Evolutionary conservation across 2,113 vertebrate species (phyloP).

Genomic region (Dipodomys merriami): DNA sequence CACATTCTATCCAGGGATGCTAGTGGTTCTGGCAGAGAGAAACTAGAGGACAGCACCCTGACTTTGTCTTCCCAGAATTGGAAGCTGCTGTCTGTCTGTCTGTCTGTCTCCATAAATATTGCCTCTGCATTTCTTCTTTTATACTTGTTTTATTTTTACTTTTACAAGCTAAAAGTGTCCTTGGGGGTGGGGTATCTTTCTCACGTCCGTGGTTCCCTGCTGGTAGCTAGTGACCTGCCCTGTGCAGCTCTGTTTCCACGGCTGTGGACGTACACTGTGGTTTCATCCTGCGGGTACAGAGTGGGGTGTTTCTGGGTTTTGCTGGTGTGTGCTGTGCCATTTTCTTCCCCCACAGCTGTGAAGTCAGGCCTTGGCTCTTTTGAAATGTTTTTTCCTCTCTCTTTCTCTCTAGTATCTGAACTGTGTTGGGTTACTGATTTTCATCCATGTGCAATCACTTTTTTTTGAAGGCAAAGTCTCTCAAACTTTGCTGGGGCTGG

Average conservation of each 20-base stretch:
- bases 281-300: neutral
- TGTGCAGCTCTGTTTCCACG: neutral
- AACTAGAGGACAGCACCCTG: neutral
- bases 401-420: neutral
- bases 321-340: neutral
- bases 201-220: neutral
- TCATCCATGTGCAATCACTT: too few relatives aligned
- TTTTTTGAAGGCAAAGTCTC: too few relatives aligned
- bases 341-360: too few relatives aligned
- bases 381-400: neutral
- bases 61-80: neutral
- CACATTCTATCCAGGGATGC: neutral
- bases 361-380: neutral
- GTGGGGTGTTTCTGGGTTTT: neutral
- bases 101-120: too few relatives aligned
- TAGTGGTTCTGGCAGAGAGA: neutral
- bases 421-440: too few relatives aligned
- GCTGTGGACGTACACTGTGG: neutral
- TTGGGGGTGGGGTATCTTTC: neutral
- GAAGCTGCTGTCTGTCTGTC: neutral
- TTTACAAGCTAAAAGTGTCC: neutral
- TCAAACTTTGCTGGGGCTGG: too few relatives aligned
- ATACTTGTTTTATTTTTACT: constrained; percentile 8
- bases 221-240: neutral
- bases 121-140: neutral